These are phyloP conservation scores for Tenthredo mesomela DNA, from an alignment of 2,888 invertebrate genomes.

Conservation along the genomic window DNA sequence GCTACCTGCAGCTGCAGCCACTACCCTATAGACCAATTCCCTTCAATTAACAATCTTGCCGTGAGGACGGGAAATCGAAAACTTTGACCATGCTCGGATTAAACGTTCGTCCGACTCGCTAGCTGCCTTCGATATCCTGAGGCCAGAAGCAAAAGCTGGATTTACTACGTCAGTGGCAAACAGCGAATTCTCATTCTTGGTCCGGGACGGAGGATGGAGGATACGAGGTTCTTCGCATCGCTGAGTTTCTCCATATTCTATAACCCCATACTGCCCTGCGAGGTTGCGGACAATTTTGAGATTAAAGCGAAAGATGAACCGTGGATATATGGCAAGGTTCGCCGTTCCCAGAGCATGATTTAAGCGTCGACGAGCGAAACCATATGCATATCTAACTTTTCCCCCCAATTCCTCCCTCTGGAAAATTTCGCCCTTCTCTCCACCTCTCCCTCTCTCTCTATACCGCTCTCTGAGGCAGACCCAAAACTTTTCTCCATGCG, in stretches of 20 bases:
- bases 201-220: neutral
- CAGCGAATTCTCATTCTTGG: neutral
- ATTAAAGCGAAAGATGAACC: conserved; percentile 64
- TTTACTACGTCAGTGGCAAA: neutral
- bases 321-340: conserved; percentile 55
- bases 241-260: conserved; percentile 25
- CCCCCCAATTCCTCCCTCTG: conserved; percentile 54
- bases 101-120: neutral
- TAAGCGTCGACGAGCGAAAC: conserved; percentile 57
- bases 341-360: conserved; percentile 21
- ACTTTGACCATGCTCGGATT: conserved; percentile 39
- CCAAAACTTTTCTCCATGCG: conserved; percentile 69
- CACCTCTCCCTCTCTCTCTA: neutral
- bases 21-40: conserved; percentile 28
- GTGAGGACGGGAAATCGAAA: neutral
- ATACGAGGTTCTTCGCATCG: conserved; percentile 6
- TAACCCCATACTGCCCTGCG: neutral
- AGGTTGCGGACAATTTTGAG: conserved; percentile 64
- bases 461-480: conserved; percentile 57
- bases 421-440: neutral
- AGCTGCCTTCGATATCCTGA: neutral
- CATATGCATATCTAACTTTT: conserved; percentile 67
- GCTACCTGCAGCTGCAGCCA: conserved; percentile 27
- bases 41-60: conserved; percentile 49
- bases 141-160: neutral